Evolutionary conservation across 2,797 vertebrate genomes (phyloP), one percentile per base, ranked within the genome.

Genomic region (Tragopan temminckii): DNA sequence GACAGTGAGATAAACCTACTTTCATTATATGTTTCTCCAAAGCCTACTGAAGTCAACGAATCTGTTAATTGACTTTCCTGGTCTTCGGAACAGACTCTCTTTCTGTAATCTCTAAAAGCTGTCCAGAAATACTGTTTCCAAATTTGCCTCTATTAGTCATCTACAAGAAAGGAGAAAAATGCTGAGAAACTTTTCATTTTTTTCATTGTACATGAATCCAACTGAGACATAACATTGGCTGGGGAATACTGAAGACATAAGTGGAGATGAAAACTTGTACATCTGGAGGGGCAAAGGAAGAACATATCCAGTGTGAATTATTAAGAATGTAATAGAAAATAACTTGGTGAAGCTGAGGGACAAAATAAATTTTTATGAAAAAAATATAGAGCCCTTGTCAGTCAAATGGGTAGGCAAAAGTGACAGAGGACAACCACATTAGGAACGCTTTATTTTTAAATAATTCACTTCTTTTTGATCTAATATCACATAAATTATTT

Each of bases 21-120:
- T 78, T 78, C 35, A 63, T 68, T 85, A 71, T 15, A 13, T 53
- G 31, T 25, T 87, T 2, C 33, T 82, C 68, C 57, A 87, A 90
- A 92, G 43, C 20, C 40, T 61, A 19, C 24, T 63, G 64, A 89
- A 95, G 75, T 53, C 48, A 85, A 68, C 64, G 48, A 89, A 71
- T 67, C 13, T 69, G 48, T 85, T 90, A 88, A 88, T 68, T 88
- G 38, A 72, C 45, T 92, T 92, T 20, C 13, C 43, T 75, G 55
- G 35, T 45, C 13, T 86, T 79, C 71, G 42, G 21, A 90, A 64
- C 43, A 76, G 2, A 33, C 10, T 67, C 11, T 64, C 1, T 25
- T 77, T 78, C 19, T 75, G 13, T 83, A 90, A 90, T 66, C 17
- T 88, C 50, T 48, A 81, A 40, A 76, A 88, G 8, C 12, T 17